These are phyloP conservation scores for Smittia aterrima DNA, from an alignment of 2,888 invertebrate genomes.

Conservation along the genomic window DNA sequence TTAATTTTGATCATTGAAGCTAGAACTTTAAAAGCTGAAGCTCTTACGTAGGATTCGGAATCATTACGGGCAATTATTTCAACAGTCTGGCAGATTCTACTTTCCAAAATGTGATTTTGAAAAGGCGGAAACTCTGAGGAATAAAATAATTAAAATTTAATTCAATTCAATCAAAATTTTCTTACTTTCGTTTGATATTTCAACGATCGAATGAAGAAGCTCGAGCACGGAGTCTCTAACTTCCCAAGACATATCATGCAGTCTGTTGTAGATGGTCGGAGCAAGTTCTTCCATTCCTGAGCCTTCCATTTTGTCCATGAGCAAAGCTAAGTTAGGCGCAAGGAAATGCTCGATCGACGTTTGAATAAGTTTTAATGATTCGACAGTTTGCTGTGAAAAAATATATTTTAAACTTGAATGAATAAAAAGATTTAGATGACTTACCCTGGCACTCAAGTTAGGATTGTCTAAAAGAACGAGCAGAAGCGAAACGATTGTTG, in stretches of 20 bases:
- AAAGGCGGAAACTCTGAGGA: slow-evolving; percentile 72
- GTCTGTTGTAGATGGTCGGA: slow-evolving; percentile 64
- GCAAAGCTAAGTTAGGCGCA: slow-evolving; percentile 71
- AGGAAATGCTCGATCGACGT: slow-evolving; percentile 71
- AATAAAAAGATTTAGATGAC: slow-evolving; percentile 41
- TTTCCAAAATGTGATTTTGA: slow-evolving; percentile 66
- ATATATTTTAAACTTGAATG: too few species aligned
- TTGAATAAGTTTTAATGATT: slow-evolving; percentile 67
- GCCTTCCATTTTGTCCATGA: slow-evolving; percentile 66
- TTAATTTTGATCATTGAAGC: slow-evolving; percentile 65
- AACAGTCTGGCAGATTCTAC: slow-evolving; percentile 64
- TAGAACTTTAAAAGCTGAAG: slow-evolving; percentile 71
- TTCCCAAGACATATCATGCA: slow-evolving; percentile 75
- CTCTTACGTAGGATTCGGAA: slow-evolving; percentile 71
- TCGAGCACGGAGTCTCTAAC: slow-evolving; percentile 75
- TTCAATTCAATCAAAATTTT: slow-evolving; percentile 42
- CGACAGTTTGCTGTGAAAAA: slow-evolving; percentile 63
- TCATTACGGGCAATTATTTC: slow-evolving; percentile 67
- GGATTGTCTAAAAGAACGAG: slow-evolving; percentile 58
- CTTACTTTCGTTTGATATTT: slow-evolving; percentile 70
- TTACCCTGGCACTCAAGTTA: slow-evolving; percentile 57
- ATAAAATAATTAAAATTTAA: not conserved
- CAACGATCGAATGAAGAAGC: slow-evolving; percentile 66
- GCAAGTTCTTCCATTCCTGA: slow-evolving; percentile 66
- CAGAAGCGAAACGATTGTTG: slow-evolving; percentile 61